These are phyloP conservation scores for Myiopsitta monachus DNA, from an alignment of 2,113 vertebrate genomes.

Conservation along the genomic window DNA sequence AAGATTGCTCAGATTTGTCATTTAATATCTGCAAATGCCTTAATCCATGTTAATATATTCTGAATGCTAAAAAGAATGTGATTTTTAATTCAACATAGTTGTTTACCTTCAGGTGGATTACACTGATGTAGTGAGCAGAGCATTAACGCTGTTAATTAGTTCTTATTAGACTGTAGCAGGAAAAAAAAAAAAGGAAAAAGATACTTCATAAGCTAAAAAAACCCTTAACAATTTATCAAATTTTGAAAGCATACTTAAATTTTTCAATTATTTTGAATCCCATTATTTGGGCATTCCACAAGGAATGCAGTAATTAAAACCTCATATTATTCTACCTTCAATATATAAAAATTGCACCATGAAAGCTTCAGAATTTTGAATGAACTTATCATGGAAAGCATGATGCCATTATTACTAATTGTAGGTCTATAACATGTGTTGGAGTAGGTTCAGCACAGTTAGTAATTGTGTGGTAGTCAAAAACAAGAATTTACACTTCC, in stretches of 20 bases:
- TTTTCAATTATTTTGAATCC: not conserved
- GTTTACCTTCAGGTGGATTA: not conserved
- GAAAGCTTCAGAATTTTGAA: not conserved
- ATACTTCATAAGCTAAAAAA: not conserved
- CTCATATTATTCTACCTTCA: not conserved
- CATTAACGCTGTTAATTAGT: not conserved
- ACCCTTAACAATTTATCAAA: fast-evolving
- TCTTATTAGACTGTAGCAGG: not conserved
- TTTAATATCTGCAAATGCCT: not conserved
- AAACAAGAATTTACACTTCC: not conserved
- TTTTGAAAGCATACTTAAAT: not conserved
- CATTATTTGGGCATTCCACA: not conserved
- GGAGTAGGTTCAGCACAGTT: not conserved
- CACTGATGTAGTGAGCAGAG: not conserved
- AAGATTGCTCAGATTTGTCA: not conserved
- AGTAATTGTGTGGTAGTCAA: not conserved
- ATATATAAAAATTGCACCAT: not conserved
- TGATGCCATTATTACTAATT: not conserved
- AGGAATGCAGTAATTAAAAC: not conserved
- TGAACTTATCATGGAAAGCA: not conserved
- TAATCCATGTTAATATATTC: not conserved
- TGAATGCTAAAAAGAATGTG: not conserved
- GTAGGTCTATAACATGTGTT: not conserved
- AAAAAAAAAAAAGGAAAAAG: not conserved
- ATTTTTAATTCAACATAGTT: not conserved